Base-by-base conservation (phyloP, 1,140 invertebrate species). In the Achroia grisella region DNA sequence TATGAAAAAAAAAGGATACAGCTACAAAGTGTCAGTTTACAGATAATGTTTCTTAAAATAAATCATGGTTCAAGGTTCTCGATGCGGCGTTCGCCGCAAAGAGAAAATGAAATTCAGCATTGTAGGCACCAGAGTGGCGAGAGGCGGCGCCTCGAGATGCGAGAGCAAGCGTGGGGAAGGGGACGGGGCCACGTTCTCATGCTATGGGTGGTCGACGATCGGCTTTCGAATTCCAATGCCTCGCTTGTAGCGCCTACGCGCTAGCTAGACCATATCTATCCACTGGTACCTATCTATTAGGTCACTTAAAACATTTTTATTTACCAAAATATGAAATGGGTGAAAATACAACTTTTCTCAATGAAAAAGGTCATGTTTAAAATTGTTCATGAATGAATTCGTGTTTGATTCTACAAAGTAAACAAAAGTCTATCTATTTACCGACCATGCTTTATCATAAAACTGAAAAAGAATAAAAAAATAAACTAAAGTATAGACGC, bases 141-240 rank as follows among this genome's bases (percentile, higher is more conserved):
- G 66, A 71, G 75, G 74, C 70, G 78, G 69, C 65, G 71, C 67
- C 55, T 56, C 48, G 59, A 53, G 59, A 50, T 53, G 56, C 48
- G 59, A 53, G 59, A 50, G 52, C 48, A 62, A 60, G 59, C 69
- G 71, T 71, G 77, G 71, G 79, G 71, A 73, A 71, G 71, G 80
- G 76, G 61, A 66, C 63, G 62, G 57, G 62, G 70, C 62, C 61
- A 48, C 61, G 72, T 80, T 81, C 75, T 77, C 80, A 82, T 78
- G 78, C 74, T 80, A 73, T 82, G 78, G 80, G 80, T 82, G 80
- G 80, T 81, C 80, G 68, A 62, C 75, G 76, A 68, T 78, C 73
- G 71, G 80, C 80, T 82, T 80, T 82, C 76, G 64, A 82, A 85
- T 85, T 85, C 80, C 78, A 76, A 73, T 75, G 73, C 67, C 62